Percentiles rank a stretch among this genome's conserved stretches.
phyloP scores from a whole-genome alignment of 1,140 invertebrate genomes.

The Mizuhopecten yessoensis region DNA sequence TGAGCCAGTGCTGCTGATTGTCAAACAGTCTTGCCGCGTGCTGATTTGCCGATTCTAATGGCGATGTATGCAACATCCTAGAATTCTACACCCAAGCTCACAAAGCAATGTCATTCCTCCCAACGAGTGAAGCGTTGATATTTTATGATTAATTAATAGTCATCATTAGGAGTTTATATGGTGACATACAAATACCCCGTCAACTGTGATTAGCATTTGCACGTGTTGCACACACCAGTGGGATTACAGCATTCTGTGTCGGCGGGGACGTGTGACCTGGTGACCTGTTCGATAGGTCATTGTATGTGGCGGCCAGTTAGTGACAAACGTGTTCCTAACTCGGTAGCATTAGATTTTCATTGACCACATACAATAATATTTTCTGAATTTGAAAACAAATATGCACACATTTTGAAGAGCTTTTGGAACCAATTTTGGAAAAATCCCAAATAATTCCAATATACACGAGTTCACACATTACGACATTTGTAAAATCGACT shows the following conservation, averaged over 20 bases:
- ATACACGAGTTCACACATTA: not conserved
- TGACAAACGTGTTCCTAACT: not conserved
- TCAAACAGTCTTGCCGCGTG: not conserved
- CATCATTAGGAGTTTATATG: not conserved
- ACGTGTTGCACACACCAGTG: not conserved
- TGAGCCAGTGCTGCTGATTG: slow-evolving; percentile 14
- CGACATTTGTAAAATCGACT: not conserved
- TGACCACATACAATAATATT: not conserved
- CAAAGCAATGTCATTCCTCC: slow-evolving; percentile 19
- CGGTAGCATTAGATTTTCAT: not conserved
- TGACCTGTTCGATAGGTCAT: slow-evolving; percentile 11
- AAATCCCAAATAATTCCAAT: not conserved
- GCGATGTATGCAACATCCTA: slow-evolving; percentile 14
- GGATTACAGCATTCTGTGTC: not conserved
- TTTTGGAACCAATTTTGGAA: not conserved
- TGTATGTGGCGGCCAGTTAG: not conserved
- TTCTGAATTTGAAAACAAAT: not conserved
- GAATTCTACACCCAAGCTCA: slow-evolving; percentile 24
- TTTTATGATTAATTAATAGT: slow-evolving; percentile 13
- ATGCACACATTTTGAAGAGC: not conserved
- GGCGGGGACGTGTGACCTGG: not conserved
- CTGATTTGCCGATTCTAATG: slow-evolving; percentile 38
- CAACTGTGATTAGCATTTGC: not conserved
- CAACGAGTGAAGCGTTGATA: not conserved
- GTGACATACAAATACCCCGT: not conserved